Evolutionary conservation across 2,797 vertebrate genomes (phyloP).

Genomic region (Coregonus ussuriensis): DNA sequence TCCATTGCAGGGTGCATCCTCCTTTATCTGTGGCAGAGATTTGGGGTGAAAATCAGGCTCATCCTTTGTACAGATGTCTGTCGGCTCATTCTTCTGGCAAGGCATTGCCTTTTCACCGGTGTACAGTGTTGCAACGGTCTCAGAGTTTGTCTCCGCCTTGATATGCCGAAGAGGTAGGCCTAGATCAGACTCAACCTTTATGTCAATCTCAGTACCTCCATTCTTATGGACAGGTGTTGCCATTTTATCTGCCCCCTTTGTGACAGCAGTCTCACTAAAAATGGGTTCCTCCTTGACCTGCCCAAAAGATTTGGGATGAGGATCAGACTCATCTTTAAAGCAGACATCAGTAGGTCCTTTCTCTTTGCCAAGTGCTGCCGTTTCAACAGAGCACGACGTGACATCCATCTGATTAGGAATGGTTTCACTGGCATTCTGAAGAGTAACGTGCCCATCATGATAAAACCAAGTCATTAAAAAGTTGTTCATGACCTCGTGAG

Average conservation of each 20-base stretch:
- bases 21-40: neutral
- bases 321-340: neutral
- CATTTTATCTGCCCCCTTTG: neutral
- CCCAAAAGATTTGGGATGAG: neutral
- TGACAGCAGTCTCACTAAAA: neutral
- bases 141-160: neutral
- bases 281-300: neutral
- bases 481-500: neutral
- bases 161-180: neutral
- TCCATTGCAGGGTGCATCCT: neutral
- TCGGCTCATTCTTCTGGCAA: neutral
- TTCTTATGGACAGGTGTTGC: neutral
- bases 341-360: neutral
- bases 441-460: neutral
- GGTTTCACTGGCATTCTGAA: neutral
- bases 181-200: neutral
- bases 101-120: neutral
- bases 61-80: neutral
- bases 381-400: neutral
- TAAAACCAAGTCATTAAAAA: neutral
- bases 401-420: neutral
- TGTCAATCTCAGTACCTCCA: neutral
- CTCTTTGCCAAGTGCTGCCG: neutral
- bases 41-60: neutral
- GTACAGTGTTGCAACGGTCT: neutral